Conservation (phyloP, 1,140 invertebrate genomes). For the Physella acuta region DNA sequence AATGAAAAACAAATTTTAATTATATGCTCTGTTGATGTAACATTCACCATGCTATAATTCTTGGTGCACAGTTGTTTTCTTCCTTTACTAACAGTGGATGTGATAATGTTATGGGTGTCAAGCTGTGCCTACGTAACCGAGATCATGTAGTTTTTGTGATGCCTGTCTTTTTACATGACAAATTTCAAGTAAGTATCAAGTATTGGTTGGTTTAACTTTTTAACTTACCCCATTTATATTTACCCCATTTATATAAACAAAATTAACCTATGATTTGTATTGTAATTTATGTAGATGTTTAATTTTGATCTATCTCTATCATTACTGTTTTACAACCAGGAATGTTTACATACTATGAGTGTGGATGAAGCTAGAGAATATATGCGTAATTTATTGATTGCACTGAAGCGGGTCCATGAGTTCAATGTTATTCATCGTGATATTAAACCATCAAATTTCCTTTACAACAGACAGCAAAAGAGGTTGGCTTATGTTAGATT, state of each 20-base stretch:
- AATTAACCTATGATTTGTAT: no score
- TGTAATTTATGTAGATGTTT: no score
- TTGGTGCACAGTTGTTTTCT: no score
- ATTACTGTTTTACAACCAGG: constrained; percentile 61
- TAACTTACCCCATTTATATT: no score
- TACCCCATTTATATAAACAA: no score
- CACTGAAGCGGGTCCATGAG: constrained; percentile 78
- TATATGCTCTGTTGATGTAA: no score
- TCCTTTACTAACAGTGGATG: constrained; percentile 69
- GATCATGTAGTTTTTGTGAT: constrained; percentile 87
- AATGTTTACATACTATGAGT: constrained; percentile 67
- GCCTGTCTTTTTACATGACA: constrained; percentile 83
- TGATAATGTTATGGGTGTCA: constrained; percentile 80
- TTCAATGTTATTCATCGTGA: constrained; percentile 88
- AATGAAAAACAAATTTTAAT: no score
- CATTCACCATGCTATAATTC: no score
- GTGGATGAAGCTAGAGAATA: constrained; percentile 75
- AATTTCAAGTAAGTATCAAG: constrained; percentile 72
- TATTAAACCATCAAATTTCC: constrained; percentile 90
- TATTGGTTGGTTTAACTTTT: no score
- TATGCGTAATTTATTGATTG: constrained; percentile 79
- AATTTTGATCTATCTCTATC: no score
- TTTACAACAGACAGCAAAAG: constrained; percentile 77
- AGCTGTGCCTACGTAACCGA: constrained; percentile 75
- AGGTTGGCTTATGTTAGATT: no score